Base-by-base conservation (phyloP, 2,888 invertebrate genomes). In the Ditula angustiorana region DNA sequence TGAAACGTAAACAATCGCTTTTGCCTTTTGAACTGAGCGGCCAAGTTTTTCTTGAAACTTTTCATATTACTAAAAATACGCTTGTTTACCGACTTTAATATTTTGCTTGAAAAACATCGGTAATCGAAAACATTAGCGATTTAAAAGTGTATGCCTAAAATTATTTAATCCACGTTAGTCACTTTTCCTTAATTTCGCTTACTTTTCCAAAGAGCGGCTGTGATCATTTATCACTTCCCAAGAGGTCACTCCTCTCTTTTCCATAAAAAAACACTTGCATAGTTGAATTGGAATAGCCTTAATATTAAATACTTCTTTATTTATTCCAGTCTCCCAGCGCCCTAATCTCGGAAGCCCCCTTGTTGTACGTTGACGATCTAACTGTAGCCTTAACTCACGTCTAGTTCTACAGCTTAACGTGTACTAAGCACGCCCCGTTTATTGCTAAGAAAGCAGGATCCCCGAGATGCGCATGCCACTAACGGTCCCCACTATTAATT, bases 401-500 rank as follows among this genome's bases (percentile, higher is more conserved):
- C 35, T 35, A 11, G 16, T 30, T 30, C 50, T 21, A 50, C 23
- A 21, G 10, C 13, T 44, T 46, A 35, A 19, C 16, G 16, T 23
- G 16, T n/a, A 21, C 23, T 19, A 23, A 47, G 35, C 44, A 21
- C 11, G 59, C 19, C 53, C 35, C 5, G 11, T 13, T 37, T 37
- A 30, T 47, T 19, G 49, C 37, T 16, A 23, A 53, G 53, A 53
- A 53, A 53, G 23, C 53, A 56, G 56, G 56, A 63, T 57, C 49
- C 41, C 28, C 30, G 19, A 50, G 62, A 73, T 72, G 75, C 71
- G 73, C 75, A 57, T 66, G 69, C 64, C 57, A 47, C 60, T 79
- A 80, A 79, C 79, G 79, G 80, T 77, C 67, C 57, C 49, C 55
- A 66, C 73, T 47, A 74, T 79, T 79, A 80, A 80, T 79, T 76